phyloP scores from a whole-genome alignment of 2,113 vertebrate genomes.

The Aspiorhynchus laticeps region DNA sequence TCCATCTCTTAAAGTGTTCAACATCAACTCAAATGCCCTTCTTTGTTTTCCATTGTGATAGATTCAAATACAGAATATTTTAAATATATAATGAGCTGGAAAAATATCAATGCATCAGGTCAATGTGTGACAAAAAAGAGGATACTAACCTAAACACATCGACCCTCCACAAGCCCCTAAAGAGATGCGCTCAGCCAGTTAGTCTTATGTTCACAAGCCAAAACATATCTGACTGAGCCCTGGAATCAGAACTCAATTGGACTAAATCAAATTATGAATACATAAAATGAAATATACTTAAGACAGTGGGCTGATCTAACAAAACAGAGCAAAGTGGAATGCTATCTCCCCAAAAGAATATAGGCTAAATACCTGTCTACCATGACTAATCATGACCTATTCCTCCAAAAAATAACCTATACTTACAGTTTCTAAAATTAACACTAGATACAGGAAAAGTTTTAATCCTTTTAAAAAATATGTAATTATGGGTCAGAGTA shows the following conservation, averaged over 20 bases:
- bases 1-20: conserved; percentile 42
- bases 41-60: conserved; percentile 42
- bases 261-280: background rate
- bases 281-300: conserved; percentile 8
- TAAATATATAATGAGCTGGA: conserved; percentile 13
- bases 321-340: background rate
- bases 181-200: background rate
- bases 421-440: background rate
- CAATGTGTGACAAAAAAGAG: background rate
- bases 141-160: background rate
- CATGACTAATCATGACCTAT: background rate
- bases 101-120: background rate
- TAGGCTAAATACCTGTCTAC: background rate
- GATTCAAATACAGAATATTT: conserved; percentile 39
- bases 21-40: background rate
- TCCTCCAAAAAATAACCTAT: background rate
- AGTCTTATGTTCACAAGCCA: conserved; percentile 5
- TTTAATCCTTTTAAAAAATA: too few relatives aligned
- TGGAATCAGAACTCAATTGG: background rate
- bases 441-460: background rate
- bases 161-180: background rate
- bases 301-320: background rate
- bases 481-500: too few relatives aligned
- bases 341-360: background rate
- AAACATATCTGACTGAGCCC: background rate